Evolutionary conservation across 2,113 vertebrate species (phyloP), one percentile per base, ranked within the genome.

Genomic region (Dolichotis patagonum): DNA sequence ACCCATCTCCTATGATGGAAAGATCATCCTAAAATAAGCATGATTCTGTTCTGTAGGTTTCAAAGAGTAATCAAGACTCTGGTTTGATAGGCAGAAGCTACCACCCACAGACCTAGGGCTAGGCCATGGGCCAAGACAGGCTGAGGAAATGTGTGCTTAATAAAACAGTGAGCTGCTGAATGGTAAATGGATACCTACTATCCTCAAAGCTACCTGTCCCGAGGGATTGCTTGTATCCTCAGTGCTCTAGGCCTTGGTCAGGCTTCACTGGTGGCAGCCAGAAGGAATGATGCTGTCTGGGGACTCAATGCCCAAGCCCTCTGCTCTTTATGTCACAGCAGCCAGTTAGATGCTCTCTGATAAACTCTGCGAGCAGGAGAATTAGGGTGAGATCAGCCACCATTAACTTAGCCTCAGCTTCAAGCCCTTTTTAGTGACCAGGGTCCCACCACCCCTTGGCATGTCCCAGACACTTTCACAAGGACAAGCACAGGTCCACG

Each of bases 51-150:
- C 88, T 81, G 24, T 41, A 84, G 7, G 14, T 88, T 90, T 85
- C 85, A 91, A 95, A 93, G 94, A 93, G 88, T 67, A 5, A 35
- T 90, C 78, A 93, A 67, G 85, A 75, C 43, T 46, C 16, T 83
- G 49, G 38, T 62, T 81, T 58, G 14, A 58, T 4, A 78, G 65
- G 71, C 82, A 95, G 67, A 81, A 65, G 41, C 35, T 20, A 38
- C 46, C 12, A 41, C 16, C 58, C 41, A 78, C 19, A 86, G 89
- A 63, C 49, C 52, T 41, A 60, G 32, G 83, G 58, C 24, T 71
- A 60, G 11, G 58, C 71, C 58, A 73, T n/a, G n/a, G 28, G 87
- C 54, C 75, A 96, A 77, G 77, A 69, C 0, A 77, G 24, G 46
- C 28, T 73, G 14, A 94, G 43, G 78, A 75, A 90, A 75, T 58